phyloP scores from a whole-genome alignment of 2,888 invertebrate genomes.

The Agrilus biguttatus region DNA sequence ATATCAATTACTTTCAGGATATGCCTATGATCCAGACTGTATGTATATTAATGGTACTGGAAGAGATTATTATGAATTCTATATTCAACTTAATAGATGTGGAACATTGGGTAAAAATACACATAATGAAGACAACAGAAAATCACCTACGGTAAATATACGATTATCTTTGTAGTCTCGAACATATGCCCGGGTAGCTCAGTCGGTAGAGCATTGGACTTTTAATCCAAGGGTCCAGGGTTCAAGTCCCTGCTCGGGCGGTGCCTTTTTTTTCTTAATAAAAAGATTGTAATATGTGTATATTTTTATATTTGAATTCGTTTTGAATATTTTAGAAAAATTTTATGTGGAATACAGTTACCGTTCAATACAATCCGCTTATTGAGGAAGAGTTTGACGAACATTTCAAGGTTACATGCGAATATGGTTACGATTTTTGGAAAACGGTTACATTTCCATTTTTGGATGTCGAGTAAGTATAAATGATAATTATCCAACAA shows the following conservation, averaged over 20 bases:
- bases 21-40: conserved; percentile 86
- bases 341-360: conserved; percentile 93
- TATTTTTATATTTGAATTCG: background rate
- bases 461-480: conserved; percentile 84
- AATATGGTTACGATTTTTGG: conserved; percentile 94
- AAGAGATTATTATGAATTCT: conserved; percentile 83
- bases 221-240: conserved; percentile 64
- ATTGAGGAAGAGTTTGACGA: conserved; percentile 91
- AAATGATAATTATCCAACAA: background rate
- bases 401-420: conserved; percentile 90
- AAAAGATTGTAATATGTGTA: background rate
- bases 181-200: conserved; percentile 46
- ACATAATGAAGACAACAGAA: conserved; percentile 68
- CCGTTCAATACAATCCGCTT: conserved; percentile 83
- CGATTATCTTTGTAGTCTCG: background rate
- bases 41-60: conserved; percentile 92
- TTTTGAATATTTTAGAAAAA: conserved; percentile 51
- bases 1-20: conserved; percentile 41
- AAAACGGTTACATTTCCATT: conserved; percentile 92
- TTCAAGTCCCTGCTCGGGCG: conserved; percentile 60
- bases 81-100: conserved; percentile 82
- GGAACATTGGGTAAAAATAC: conserved; percentile 83
- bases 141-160: conserved; percentile 67
- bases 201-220: conserved; percentile 59
- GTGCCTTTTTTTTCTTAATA: conserved; percentile 16